These are phyloP conservation scores for Samia ricini DNA, from an alignment of 1,140 invertebrate genomes.

Conservation along the genomic window DNA sequence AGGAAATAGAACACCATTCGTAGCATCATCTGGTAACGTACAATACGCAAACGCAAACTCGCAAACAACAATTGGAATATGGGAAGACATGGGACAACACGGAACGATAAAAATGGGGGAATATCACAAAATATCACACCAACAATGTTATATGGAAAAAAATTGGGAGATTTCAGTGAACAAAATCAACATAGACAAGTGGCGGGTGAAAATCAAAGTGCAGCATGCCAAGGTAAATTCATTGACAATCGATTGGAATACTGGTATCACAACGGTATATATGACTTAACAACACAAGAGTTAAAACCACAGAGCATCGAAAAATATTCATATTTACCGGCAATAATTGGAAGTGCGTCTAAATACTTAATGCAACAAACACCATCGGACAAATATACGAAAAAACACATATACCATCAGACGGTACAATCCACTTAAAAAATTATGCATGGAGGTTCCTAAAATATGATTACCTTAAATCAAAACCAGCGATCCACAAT, in stretches of 20 bases:
- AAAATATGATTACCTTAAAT: background rate
- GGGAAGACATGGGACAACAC: constrained; percentile 26
- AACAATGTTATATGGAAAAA: constrained; percentile 20
- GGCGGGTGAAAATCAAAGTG: background rate
- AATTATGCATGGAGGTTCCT: background rate
- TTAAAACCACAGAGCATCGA: background rate
- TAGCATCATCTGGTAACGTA: constrained; percentile 23
- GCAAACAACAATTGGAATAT: constrained; percentile 36
- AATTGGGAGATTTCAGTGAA: background rate
- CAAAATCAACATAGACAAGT: background rate
- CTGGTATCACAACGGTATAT: constrained; percentile 1
- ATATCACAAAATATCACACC: constrained; percentile 16
- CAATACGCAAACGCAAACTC: constrained; percentile 35
- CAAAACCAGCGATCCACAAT: background rate
- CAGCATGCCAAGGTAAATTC: background rate
- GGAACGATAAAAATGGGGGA: constrained; percentile 20
- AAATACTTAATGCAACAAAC: background rate
- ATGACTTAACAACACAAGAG: background rate
- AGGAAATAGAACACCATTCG: constrained; percentile 35
- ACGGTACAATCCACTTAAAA: background rate
- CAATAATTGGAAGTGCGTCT: background rate
- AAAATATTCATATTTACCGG: background rate
- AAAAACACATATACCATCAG: background rate
- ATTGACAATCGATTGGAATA: background rate
- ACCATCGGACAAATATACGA: background rate